Evolutionary conservation across 2,888 invertebrate genomes (phyloP), one percentile per base, ranked within the genome.

Genomic region (Nymphalis polychloros): DNA sequence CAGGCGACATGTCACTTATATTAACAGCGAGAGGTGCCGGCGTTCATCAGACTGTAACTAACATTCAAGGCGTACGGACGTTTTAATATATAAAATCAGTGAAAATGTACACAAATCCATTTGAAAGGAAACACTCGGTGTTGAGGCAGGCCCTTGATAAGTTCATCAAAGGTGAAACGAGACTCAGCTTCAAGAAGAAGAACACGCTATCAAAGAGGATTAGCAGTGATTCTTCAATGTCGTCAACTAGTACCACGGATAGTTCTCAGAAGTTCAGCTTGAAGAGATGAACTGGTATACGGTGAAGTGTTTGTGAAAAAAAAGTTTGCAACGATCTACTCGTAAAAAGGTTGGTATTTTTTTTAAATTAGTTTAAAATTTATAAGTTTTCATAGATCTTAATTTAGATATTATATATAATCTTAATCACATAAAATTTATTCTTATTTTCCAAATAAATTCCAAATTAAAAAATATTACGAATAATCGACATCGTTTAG

Each of bases 101-200:
- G 65, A 92, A 86, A 76, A 95, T 95, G 95, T 95, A 94, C 79
- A 95, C 95, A 70, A 95, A 95, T 83, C 95, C 95, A 65, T 95
- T 95, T 81, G 95, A 95, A 75, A 93, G 95, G 75, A 95, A 95
- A 77, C 95, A 95, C 82, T 95, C 95, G 19, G 94, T 94, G 67
- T 91, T 95, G 81, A 93, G 95, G 77, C 95, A 95, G 81, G 93
- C 94, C 78, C 87, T 95, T 78, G 95, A 95, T 81, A 93, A 93
- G 70, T 87, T 95, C 71, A 88, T 95, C 74, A 87, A 88, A 66
- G 93, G 93, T n/a, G 93, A 93, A 59, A 82, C 88, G 16, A 82
- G 86, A 59, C 77, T 88, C 2, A 89, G 87, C 76, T 90, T 92
- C 75, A 84, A 83, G 60, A 87, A 82, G 81, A 91, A 90, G 76